phyloP scores from a whole-genome alignment of 2,797 vertebrate species.

The Sebastes taczanowskii region DNA sequence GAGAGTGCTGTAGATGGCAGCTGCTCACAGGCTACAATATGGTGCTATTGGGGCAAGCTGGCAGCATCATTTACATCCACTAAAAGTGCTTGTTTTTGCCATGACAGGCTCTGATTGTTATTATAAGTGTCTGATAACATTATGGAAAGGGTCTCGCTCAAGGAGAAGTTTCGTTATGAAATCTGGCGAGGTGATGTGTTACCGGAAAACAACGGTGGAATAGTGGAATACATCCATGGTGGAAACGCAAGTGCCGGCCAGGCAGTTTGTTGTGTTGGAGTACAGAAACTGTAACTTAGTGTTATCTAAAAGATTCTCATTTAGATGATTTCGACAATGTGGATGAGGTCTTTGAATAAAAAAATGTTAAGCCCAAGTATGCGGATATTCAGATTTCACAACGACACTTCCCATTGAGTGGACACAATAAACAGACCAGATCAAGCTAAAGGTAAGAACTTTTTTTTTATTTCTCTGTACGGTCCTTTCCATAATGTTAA shows the following conservation, averaged over 20 bases:
- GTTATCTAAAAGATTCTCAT: no score
- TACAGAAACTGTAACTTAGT: no score
- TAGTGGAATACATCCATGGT: background rate
- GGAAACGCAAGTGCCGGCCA: no score
- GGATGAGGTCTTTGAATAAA: background rate
- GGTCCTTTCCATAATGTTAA: background rate
- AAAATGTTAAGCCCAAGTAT: accelerated
- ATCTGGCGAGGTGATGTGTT: background rate
- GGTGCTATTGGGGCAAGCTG: background rate
- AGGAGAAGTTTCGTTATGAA: no score
- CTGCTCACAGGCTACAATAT: background rate
- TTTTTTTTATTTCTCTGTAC: background rate
- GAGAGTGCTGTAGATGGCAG: background rate
- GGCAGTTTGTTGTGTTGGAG: no score
- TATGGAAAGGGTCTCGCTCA: no score
- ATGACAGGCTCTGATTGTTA: no score
- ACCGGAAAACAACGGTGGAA: background rate
- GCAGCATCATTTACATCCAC: background rate
- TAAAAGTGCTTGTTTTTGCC: background rate
- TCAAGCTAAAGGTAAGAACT: background rate
- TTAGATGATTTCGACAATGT: background rate
- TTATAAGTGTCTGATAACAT: no score
- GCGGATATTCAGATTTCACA: background rate
- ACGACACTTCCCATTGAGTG: background rate
- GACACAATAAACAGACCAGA: background rate